Conservation (phyloP, 2,113 vertebrate species). For the Collichthys lucidus region DNA sequence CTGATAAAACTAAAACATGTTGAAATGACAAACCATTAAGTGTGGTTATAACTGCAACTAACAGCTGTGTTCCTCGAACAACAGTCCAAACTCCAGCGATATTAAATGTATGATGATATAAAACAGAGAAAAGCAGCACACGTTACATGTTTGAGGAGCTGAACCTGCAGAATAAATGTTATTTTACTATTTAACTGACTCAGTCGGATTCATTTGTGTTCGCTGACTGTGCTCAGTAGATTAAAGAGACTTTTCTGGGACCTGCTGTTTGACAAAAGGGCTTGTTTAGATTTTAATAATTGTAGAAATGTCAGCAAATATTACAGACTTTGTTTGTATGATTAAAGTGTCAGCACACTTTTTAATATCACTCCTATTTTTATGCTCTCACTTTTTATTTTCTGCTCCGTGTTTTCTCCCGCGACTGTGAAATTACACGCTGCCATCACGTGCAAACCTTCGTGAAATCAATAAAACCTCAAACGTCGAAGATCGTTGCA, state of each 20-base stretch:
- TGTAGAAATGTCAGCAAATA: not conserved
- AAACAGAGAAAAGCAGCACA: not conserved
- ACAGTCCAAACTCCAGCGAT: not conserved
- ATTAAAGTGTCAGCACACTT: not conserved
- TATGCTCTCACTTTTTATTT: not conserved
- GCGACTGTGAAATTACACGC: no score
- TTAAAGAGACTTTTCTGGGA: not conserved
- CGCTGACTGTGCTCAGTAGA: not conserved
- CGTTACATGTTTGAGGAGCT: not conserved
- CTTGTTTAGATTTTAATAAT: not conserved
- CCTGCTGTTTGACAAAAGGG: not conserved
- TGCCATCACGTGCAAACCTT: not conserved
- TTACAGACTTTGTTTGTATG: not conserved
- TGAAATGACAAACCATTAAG: no score
- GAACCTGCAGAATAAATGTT: no score
- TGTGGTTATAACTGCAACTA: not conserved
- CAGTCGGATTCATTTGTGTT: not conserved
- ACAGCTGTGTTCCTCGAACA: not conserved
- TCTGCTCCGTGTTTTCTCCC: not conserved
- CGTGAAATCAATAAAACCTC: not conserved
- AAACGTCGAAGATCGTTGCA: not conserved
- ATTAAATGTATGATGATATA: not conserved
- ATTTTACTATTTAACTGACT: not conserved
- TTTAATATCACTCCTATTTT: not conserved
- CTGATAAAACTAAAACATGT: not conserved